Conservation (phyloP, 1,140 invertebrate species). For the Amphibalanus amphitrite region DNA sequence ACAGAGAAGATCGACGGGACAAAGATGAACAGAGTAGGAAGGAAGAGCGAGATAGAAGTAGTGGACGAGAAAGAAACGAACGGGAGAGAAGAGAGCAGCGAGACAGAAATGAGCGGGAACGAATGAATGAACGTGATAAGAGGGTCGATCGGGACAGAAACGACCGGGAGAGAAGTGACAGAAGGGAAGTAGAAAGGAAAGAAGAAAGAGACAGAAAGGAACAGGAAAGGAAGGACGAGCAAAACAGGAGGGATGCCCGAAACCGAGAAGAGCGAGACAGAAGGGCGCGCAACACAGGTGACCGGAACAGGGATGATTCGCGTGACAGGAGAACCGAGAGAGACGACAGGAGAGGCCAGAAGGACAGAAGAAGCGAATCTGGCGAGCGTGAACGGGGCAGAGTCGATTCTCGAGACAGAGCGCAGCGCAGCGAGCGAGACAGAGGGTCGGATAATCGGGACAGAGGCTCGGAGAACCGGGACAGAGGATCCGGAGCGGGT, state of each 20-base stretch:
- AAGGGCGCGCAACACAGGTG: too few relatives aligned
- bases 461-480: too few relatives aligned
- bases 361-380: background rate
- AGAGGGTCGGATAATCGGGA: too few relatives aligned
- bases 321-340: background rate
- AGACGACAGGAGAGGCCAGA: background rate
- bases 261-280: too few relatives aligned
- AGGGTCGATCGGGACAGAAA: background rate
- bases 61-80: constrained; percentile 3
- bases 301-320: background rate
- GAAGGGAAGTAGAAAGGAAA: too few relatives aligned
- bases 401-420: too few relatives aligned
- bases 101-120: background rate
- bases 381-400: constrained; percentile 6
- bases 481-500: too few relatives aligned
- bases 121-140: background rate
- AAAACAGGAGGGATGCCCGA: too few relatives aligned
- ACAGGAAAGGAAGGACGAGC: too few relatives aligned
- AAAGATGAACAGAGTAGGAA: constrained; percentile 8
- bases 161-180: background rate
- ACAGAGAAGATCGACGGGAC: too few relatives aligned
- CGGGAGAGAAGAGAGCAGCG: too few relatives aligned
- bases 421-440: too few relatives aligned
- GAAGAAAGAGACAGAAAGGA: background rate
- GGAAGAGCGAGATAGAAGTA: constrained; percentile 8